Evolutionary conservation across 2,888 invertebrate species (phyloP), one percentile per base, ranked within the genome.

Genomic region (Rotaria sp.): DNA sequence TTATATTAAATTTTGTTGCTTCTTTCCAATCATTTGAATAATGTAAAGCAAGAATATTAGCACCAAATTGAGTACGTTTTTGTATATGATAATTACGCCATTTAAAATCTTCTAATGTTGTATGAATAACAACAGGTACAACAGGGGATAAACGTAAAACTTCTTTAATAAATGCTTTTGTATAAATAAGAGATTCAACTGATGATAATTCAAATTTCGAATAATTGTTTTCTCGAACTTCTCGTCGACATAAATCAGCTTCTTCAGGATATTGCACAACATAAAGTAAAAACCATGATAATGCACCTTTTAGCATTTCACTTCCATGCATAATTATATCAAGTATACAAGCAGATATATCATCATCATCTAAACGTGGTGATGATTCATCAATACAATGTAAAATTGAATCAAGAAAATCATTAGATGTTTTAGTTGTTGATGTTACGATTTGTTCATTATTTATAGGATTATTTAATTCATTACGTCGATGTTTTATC

Each of bases 321-420:
- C 80, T 80, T 45, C 80, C 80, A 80, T 80, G 80, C 80, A 80
- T 80, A 80, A 80, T n/a, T 11, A 80, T n/a, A 45, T 80, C 80
- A n/a, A 80, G 45, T 45, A 80, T 8, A 41, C 26, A 45, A 45
- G 80, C 80, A n/a, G 80, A 26, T 11, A 80, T 13, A 13, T 80
- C 80, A n/a, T 80, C 80, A 4, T 80, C 45, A 45, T 80, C 80
- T 10, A 80, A 45, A 80, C n/a, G 26, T 45, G 80, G 80, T 45
- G 80, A 41, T 80, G 80, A 41, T 26, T 41, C n/a, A 45, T 41
- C 13, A 3, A 80, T 26, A 45, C 24, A 26, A 45, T 41, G 13
- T 13, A 80, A 45, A 80, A 80, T 41, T n/a, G 80, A 80, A 80
- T 80, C 80, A n/a, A 80, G 45, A 45, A 80, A 45, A 45, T 80